phyloP scores from a whole-genome alignment of 1,140 invertebrate genomes.

The Sycophaga agraensis region DNA sequence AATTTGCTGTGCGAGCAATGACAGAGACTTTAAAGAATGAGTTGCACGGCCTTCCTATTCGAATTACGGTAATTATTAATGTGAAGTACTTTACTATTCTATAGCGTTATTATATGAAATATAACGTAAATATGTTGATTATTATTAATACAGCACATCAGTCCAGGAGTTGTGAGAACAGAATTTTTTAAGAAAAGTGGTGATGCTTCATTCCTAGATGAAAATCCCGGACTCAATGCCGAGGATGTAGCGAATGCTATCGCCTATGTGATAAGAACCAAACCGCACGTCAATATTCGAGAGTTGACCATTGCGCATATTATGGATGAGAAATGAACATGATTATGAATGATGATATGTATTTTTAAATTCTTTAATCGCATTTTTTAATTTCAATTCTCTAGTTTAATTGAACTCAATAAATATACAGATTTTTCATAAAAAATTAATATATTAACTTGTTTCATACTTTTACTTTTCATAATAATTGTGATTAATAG shows the following conservation, averaged over 20 bases:
- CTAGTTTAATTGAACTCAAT: too few species aligned
- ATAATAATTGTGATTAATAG: too few species aligned
- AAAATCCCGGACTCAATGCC: background rate
- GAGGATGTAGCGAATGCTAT: slow-evolving; percentile 6
- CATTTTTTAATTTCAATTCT: too few species aligned
- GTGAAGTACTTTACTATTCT: too few species aligned
- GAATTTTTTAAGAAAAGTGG: background rate
- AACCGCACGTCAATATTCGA: slow-evolving; percentile 2
- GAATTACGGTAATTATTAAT: too few species aligned
- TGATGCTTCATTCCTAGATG: background rate
- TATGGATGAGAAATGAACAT: too few species aligned
- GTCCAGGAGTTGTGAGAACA: slow-evolving; percentile 6
- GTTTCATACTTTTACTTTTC: too few species aligned
- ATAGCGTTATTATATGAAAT: background rate
- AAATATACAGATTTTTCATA: too few species aligned
- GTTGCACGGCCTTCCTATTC: too few species aligned
- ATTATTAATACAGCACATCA: slow-evolving; percentile 5
- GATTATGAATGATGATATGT: too few species aligned
- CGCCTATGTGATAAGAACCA: background rate
- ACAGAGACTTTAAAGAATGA: slow-evolving; percentile 6
- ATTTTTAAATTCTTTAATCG: too few species aligned
- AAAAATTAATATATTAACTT: too few species aligned
- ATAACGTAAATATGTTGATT: background rate
- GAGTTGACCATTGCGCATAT: slow-evolving; percentile 6
- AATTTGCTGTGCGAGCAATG: slow-evolving; percentile 13